Conservation (phyloP, 2,888 invertebrate species). For the Himalopsyche anomala region DNA sequence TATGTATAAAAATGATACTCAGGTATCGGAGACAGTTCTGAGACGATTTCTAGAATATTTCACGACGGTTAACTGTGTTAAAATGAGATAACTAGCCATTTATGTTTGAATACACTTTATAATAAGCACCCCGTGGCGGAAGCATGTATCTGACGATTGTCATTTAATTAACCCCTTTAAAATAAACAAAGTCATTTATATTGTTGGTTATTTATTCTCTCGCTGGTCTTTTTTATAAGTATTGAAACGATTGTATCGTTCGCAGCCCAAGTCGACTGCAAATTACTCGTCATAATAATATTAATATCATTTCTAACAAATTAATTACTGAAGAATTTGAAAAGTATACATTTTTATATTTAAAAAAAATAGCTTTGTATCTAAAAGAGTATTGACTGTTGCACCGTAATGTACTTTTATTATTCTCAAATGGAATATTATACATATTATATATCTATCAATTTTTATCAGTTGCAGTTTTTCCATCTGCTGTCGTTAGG, state of each 20-base stretch:
- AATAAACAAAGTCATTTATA: conserved; percentile 36
- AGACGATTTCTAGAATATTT: not conserved
- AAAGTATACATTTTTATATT: conserved; percentile 33
- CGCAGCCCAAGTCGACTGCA: not conserved
- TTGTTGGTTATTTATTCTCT: not conserved
- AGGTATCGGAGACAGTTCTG: conserved; percentile 5
- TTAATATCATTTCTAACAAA: too few species aligned
- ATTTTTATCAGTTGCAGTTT: conserved; percentile 9
- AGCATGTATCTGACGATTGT: conserved; percentile 15
- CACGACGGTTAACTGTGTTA: conserved; percentile 1
- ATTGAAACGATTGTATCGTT: not conserved
- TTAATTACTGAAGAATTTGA: conserved; percentile 1
- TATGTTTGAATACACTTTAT: conserved; percentile 36
- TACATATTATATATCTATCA: conserved; percentile 40
- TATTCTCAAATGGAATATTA: conserved; percentile 24
- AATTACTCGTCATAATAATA: too few species aligned
- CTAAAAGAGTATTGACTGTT: conserved; percentile 38
- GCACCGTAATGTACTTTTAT: conserved; percentile 36
- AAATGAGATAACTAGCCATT: conserved; percentile 23
- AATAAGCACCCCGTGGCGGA: conserved; percentile 9
- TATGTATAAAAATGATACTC: conserved; percentile 3
- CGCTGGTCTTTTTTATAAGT: not conserved
- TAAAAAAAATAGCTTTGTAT: conserved; percentile 41
- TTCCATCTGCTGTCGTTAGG: conserved; percentile 24
- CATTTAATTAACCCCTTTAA: conserved; percentile 17